Percentiles rank a stretch among this genome's conserved stretches.
These are phyloP conservation scores for Morbakka virulenta DNA, from an alignment of 30 jellyfish, hydroid and myxozoan species.

Conservation along the genomic window DNA sequence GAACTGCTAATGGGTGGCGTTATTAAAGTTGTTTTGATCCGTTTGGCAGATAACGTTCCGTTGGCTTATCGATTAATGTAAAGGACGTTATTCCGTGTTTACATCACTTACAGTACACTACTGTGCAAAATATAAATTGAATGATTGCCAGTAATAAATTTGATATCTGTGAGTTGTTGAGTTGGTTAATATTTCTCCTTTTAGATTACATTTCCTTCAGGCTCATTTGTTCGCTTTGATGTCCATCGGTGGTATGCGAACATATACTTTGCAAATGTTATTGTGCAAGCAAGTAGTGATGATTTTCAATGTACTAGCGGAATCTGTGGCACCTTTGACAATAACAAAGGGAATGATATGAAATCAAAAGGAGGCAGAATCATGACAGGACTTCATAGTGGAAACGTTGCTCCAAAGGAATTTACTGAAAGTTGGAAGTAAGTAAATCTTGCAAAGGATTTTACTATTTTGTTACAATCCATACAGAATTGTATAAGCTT, in stretches of 20 bases:
- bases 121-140: too few relatives aligned
- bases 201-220: slow-evolving; percentile 85
- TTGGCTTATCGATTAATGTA: too few relatives aligned
- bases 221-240: slow-evolving; percentile 68
- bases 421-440: slow-evolving; percentile 93
- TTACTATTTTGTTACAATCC: too few relatives aligned
- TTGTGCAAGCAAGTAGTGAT: slow-evolving; percentile 75
- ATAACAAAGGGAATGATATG: slow-evolving; percentile 51
- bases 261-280: slow-evolving; percentile 69
- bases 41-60: too few relatives aligned
- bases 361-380: slow-evolving; percentile 43
- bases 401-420: slow-evolving; percentile 50
- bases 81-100: too few relatives aligned
- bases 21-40: too few relatives aligned
- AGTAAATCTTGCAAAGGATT: not conserved
- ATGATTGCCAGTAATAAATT: too few relatives aligned
- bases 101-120: too few relatives aligned
- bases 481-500: too few relatives aligned
- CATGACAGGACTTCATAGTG: slow-evolving; percentile 6
- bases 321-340: slow-evolving; percentile 83
- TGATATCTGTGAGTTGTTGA: too few relatives aligned
- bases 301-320: slow-evolving; percentile 73
- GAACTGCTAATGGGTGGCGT: too few relatives aligned
- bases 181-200: not conserved
- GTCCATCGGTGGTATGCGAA: slow-evolving; percentile 68